Base-by-base conservation (phyloP, 2,888 invertebrate species). In the Lepas anatifera region DNA sequence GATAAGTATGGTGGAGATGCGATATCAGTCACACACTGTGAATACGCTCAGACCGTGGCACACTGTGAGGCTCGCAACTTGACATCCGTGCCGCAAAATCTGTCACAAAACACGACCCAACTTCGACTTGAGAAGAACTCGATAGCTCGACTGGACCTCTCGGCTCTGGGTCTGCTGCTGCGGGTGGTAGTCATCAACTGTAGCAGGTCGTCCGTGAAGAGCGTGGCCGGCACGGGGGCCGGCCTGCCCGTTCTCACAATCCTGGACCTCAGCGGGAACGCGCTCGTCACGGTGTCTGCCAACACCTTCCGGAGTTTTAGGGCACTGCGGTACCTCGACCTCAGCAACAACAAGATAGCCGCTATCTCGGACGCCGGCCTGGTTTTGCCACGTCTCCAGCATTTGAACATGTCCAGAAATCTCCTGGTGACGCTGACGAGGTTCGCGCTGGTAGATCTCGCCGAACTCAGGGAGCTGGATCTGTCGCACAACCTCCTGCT, bases 401-500 rank as follows among this genome's bases (percentile, higher is more conserved):
- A 1, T 18, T 39, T 64, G 37, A 25, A 64, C 39, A 37, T 64
- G 11, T 35, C 37, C 25, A 37, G 25, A 37, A 64, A 64, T 39
- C 35, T n/a, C 11, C 39, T 64, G 10, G 27, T 39, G 37, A 39
- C 64, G 25, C 64, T 64, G 11, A 64, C 39, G n/a, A n/a, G 39
- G 3, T 39, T 25, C 22, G 39, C 64, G 64, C 64, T 64, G n/a
- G 27, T 39, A n/a, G 66, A 66, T 18, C 66, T 66, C 25, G n/a
- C 39, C 37, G 66, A 25, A 39, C 66, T 66, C 3, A 32, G 66
- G 25, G 39, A 66, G 66, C 66, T 66, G 18, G 39, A 41, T 13
- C 66, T 66, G 39, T 37, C 66, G n/a, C 41, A 66, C 66, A 66
- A 66, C 41, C 25, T n/a, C 25, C 39, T 66, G 39, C 37, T 13